Conservation (phyloP, 2,797 vertebrate species). For the Vipera ursinii region DNA sequence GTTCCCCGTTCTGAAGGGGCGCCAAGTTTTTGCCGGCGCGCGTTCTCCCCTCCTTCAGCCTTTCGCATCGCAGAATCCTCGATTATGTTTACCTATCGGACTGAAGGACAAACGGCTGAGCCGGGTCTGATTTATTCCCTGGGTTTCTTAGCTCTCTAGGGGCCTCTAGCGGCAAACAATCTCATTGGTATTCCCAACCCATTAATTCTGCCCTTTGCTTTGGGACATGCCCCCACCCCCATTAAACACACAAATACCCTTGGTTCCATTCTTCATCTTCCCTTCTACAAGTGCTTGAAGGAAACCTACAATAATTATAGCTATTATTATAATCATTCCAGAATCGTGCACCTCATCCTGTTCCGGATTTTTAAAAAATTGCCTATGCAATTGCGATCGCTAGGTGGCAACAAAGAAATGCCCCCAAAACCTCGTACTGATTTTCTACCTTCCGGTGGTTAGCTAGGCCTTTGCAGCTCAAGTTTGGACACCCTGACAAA, state of each 20-base stretch:
- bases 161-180: conserved; percentile 44
- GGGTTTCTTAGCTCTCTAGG: conserved; percentile 51
- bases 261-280: background rate
- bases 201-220: background rate
- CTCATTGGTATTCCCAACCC: background rate
- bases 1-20: background rate
- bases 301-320: conserved; percentile 42
- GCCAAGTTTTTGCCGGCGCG: conserved; percentile 36
- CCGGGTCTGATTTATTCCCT: conserved; percentile 67
- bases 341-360: background rate
- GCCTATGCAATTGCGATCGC: background rate
- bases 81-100: conserved; percentile 68
- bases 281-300: conserved; percentile 26
- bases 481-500: background rate
- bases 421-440: background rate
- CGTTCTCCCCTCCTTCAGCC: background rate
- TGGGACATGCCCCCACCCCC: background rate
- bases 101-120: conserved; percentile 69
- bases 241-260: background rate
- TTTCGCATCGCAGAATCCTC: conserved; percentile 64
- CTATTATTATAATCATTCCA: background rate
- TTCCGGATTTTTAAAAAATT: background rate
- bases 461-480: background rate
- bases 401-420: background rate
- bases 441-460: background rate